These are phyloP conservation scores for Drosophila putrida DNA, from an alignment of 2,888 invertebrate species.

Conservation along the genomic window DNA sequence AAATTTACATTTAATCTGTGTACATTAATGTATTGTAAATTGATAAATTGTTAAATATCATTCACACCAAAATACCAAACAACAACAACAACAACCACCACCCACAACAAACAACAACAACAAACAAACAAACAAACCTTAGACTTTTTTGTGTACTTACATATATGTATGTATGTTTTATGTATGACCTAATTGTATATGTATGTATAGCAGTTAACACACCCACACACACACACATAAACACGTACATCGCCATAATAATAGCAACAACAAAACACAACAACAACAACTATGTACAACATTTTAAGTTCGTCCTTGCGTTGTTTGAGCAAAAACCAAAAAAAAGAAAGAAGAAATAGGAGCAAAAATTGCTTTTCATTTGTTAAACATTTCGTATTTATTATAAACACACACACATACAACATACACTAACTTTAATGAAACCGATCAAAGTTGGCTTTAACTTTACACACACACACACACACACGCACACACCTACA, in stretches of 20 bases:
- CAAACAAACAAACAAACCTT: conserved; percentile 32
- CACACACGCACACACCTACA: conserved; percentile 13
- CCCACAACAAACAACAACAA: conserved; percentile 20
- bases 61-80: conserved; percentile 66
- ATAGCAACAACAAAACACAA: conserved; percentile 36
- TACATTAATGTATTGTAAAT: conserved; percentile 75
- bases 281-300: conserved; percentile 7
- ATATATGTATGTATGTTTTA: conserved; percentile 29
- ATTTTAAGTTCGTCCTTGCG: conserved; percentile 23
- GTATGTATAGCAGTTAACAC: conserved; percentile 28
- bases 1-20: conserved; percentile 64
- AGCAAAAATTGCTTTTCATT: conserved; percentile 48
- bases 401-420: conserved; percentile 29
- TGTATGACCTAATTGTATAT: conserved; percentile 23
- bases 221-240: conserved; percentile 22
- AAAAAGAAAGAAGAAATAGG: conserved; percentile 12
- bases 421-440: conserved; percentile 27
- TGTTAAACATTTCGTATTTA: conserved; percentile 59
- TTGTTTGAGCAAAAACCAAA: conserved; percentile 30
- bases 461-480: conserved; percentile 17
- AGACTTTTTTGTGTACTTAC: conserved; percentile 54
- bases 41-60: conserved; percentile 61
- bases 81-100: conserved; percentile 25
- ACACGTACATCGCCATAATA: conserved; percentile 24
- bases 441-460: conserved; percentile 45